Evolutionary conservation across 2,888 invertebrate species (phyloP).

Genomic region (Pocota personata): DNA sequence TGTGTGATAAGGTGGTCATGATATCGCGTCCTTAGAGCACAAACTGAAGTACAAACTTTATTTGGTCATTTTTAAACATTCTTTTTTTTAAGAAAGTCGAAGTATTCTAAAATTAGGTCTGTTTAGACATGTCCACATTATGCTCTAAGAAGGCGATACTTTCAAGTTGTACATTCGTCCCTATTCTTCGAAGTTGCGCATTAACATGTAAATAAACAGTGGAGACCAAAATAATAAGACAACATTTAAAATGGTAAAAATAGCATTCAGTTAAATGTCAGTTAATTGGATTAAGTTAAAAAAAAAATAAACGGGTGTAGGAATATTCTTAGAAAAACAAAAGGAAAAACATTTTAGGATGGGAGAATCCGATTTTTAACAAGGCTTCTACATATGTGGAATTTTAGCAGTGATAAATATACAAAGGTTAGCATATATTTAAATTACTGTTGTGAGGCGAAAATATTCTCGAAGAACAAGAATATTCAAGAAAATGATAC

Average conservation of each 20-base stretch:
- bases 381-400: too few relatives aligned
- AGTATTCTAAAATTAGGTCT: background rate
- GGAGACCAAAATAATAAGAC: slow-evolving; percentile 12
- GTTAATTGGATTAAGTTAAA: too few relatives aligned
- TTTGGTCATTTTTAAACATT: background rate
- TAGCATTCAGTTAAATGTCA: background rate
- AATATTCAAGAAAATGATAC: too few relatives aligned
- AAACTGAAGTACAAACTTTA: background rate
- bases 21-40: slow-evolving; percentile 1
- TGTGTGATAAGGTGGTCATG: background rate
- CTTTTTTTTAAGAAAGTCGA: background rate
- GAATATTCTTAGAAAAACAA: too few relatives aligned
- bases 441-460: too few relatives aligned
- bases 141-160: slow-evolving; percentile 8
- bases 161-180: slow-evolving; percentile 31
- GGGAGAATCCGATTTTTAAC: too few relatives aligned
- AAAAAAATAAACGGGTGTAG: too few relatives aligned
- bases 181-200: slow-evolving; percentile 41
- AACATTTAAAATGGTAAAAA: background rate
- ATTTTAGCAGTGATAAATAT: too few relatives aligned
- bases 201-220: background rate
- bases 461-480: too few relatives aligned
- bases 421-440: too few relatives aligned
- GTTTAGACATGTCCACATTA: background rate
- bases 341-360: too few relatives aligned